phyloP scores from a whole-genome alignment of 2,113 vertebrate species.

The Dissostichus mawsoni region DNA sequence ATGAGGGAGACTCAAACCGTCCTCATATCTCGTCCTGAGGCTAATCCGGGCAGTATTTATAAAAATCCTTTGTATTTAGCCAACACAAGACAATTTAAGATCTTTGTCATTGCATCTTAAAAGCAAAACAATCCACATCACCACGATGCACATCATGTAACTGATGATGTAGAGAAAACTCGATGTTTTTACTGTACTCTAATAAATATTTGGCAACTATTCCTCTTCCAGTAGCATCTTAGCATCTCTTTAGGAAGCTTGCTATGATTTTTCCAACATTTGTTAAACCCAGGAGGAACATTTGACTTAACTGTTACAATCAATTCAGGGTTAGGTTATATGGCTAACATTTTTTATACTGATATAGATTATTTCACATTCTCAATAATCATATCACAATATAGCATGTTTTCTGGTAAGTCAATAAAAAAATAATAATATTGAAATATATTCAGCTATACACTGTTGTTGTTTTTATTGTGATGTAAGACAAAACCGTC shows the following conservation, averaged over 20 bases:
- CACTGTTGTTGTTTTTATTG: too few species aligned
- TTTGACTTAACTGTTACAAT: background rate
- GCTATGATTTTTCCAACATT: background rate
- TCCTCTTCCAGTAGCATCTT: background rate
- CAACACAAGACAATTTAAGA: background rate
- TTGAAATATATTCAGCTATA: too few species aligned
- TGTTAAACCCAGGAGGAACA: background rate
- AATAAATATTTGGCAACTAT: background rate
- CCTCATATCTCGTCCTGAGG: background rate
- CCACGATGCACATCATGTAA: too few species aligned
- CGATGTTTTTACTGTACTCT: background rate
- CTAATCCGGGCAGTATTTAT: background rate
- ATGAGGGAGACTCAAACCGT: constrained; percentile 1
- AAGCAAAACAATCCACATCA: background rate
- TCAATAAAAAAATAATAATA: too few species aligned
- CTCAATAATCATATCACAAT: too few species aligned
- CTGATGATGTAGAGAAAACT: background rate
- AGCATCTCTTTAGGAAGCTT: background rate
- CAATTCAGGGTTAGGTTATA: too few species aligned
- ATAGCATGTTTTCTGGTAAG: too few species aligned
- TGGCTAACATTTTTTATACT: too few species aligned
- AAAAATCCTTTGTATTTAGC: background rate
- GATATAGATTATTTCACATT: too few species aligned
- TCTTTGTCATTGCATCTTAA: background rate
- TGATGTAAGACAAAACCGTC: too few species aligned